A percentile compares a stretch with the other conserved stretches of the same genome.
phyloP scores from a whole-genome alignment of 2,888 invertebrate genomes.

The Bembecia ichneumoniformis region DNA sequence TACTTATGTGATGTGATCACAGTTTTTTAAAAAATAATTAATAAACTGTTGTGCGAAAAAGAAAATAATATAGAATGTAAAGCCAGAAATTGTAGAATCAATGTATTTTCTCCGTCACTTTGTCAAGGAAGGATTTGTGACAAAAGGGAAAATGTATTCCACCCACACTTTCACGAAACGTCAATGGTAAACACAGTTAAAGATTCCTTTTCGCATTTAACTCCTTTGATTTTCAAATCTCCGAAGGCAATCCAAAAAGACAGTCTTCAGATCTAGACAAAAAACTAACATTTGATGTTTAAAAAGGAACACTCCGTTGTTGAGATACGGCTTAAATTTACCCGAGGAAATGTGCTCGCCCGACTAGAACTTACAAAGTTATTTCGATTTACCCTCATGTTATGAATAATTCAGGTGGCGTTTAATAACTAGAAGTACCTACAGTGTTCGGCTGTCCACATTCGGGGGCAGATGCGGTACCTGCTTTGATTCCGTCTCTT shows the following conservation, averaged over 20 bases:
- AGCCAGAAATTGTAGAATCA: neutral
- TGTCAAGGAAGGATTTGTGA: conserved; percentile 8
- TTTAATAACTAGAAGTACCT: conserved; percentile 54
- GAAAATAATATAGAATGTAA: neutral
- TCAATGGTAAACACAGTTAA: conserved; percentile 30
- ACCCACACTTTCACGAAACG: conserved; percentile 18
- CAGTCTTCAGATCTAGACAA: neutral
- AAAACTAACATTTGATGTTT: neutral
- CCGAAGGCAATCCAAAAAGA: conserved; percentile 20
- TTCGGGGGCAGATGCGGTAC: conserved; percentile 11
- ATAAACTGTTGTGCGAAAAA: too few relatives aligned
- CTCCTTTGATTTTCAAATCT: conserved; percentile 39
- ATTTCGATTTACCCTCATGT: conserved; percentile 53
- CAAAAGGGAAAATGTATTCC: conserved; percentile 13
- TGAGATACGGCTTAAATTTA: conserved; percentile 38
- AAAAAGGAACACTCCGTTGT: conserved; percentile 23
- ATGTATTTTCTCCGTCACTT: neutral
- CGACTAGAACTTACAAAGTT: conserved; percentile 20
- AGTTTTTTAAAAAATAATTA: too few relatives aligned
- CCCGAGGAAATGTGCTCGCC: conserved; percentile 4
- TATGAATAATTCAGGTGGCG: conserved; percentile 67
- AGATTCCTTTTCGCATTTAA: conserved; percentile 27
- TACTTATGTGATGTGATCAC: too few relatives aligned
- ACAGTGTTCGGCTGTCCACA: conserved; percentile 31
- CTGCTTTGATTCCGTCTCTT: conserved; percentile 16